Evolutionary conservation across 2,888 invertebrate genomes (phyloP), one percentile per base, ranked within the genome.

Genomic region (Oscheius sp.): DNA sequence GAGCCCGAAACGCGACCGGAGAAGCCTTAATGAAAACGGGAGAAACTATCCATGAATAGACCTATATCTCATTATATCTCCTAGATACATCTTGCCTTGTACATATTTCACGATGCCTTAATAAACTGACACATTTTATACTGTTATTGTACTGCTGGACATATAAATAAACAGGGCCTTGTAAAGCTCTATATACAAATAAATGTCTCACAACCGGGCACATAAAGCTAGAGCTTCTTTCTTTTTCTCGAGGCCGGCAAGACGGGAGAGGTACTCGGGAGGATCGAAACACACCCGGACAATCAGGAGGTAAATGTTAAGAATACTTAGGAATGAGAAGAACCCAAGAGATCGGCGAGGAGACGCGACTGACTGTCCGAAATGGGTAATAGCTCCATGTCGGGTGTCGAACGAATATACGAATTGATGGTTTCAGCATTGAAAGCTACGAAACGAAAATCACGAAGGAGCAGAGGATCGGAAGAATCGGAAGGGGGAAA

Each of bases 311-410:
- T 44, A 47, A 2, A 2, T 24, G 24, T 24, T 47, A 47, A 22
- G 12, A 47, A 2, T 4, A 47, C 3, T 24, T 47, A 47, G 22
- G 14, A 32, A 17, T 32, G 22, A 33, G 26, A 44, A 9, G 62
- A 45, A 12, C 45, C 17, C 9, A 71, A 65, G 38, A 76, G 49
- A 44, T 59, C 66, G 24, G 71, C 61, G 14, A 77, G 59, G 26
- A 77, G 59, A 26, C 59, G 50, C 49, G 68, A 61, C 47, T 77
- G 77, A 45, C 68, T 62, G 12, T 66, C 71, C n/a, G 74, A 68
- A 20, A 77, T 33, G 22, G 77, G 77, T 22, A 77, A 59, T 20
- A 77, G 36, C 33, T 74, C 74, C 77, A 77, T 77, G 32, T 77
- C 77, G 22, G 77, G 77, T 2, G 71, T 74, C 20, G 70, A 70